Conservation (phyloP, 2,888 invertebrate genomes). For the Philereme vetulata region DNA sequence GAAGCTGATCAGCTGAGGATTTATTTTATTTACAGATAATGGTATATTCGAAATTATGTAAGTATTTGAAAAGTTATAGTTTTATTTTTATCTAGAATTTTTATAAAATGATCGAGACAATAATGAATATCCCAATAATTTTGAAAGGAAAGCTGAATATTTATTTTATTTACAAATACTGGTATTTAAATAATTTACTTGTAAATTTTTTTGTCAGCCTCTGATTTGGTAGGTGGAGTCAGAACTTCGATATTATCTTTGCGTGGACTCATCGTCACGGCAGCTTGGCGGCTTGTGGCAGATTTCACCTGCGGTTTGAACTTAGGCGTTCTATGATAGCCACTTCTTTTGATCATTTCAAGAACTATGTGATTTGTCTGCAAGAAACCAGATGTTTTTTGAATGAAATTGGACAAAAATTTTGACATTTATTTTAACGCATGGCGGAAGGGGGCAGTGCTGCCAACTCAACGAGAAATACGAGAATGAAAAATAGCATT, state of each 20-base stretch:
- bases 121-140: neutral
- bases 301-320: slow-evolving; percentile 72
- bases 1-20: too few relatives aligned
- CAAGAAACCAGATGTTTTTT: slow-evolving; percentile 68
- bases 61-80: too few relatives aligned
- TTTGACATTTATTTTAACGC: slow-evolving; percentile 75
- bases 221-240: slow-evolving; percentile 87
- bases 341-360: slow-evolving; percentile 72
- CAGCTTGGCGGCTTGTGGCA: slow-evolving; percentile 53
- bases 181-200: slow-evolving; percentile 75
- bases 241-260: slow-evolving; percentile 76
- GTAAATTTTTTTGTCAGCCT: slow-evolving; percentile 90
- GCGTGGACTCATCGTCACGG: slow-evolving; percentile 50
- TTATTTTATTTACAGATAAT: too few relatives aligned
- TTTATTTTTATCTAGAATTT: too few relatives aligned
- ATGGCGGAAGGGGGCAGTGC: slow-evolving; percentile 32
- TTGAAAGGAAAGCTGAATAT: neutral
- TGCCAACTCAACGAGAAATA: too few relatives aligned
- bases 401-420: slow-evolving; percentile 72
- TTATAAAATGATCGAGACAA: too few relatives aligned
- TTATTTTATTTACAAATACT: neutral
- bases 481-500: too few relatives aligned
- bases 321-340: slow-evolving; percentile 65
- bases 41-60: too few relatives aligned
- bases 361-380: slow-evolving; percentile 50